phyloP scores from a whole-genome alignment of 2,797 vertebrate species.

The Crenuchus spilurus region DNA sequence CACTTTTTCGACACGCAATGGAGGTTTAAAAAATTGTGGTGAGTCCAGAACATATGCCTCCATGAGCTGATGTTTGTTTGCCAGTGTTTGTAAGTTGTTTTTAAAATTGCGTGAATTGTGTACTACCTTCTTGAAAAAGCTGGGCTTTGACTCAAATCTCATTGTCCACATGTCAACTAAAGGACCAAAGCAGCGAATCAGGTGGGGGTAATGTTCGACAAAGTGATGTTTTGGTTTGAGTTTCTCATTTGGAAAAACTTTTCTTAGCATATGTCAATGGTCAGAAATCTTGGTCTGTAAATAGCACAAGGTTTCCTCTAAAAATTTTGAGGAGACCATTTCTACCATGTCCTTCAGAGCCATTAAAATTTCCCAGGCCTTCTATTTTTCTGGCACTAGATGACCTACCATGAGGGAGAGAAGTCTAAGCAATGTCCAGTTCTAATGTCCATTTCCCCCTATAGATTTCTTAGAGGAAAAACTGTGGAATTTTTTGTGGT shows the following conservation, averaged over 20 bases:
- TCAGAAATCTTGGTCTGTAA: constrained; percentile 14
- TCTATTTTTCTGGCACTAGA: constrained; percentile 15
- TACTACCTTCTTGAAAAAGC: neutral
- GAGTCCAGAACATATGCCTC: neutral
- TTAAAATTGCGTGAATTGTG: neutral
- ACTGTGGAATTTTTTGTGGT: neutral
- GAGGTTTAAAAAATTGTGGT: neutral
- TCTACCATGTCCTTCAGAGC: constrained; percentile 1
- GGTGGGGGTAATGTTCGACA: neutral
- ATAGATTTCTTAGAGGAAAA: neutral
- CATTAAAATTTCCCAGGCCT: constrained; percentile 8
- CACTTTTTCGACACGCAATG: neutral
- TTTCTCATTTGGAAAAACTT: constrained; percentile 11
- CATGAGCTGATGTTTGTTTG: constrained; percentile 10
- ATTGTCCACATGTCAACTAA: constrained; percentile 7
- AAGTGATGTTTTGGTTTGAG: neutral
- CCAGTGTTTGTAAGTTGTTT: neutral
- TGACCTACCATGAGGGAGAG: constrained; percentile 5
- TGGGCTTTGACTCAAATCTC: neutral
- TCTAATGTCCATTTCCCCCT: constrained; percentile 87
- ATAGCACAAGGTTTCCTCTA: constrained; percentile 1
- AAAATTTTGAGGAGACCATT: neutral
- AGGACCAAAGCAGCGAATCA: neutral
- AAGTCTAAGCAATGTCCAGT: constrained; percentile 9
- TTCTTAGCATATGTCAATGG: neutral